Base-by-base conservation (phyloP, 2,888 invertebrate genomes). In the Acronicta leporina region DNA sequence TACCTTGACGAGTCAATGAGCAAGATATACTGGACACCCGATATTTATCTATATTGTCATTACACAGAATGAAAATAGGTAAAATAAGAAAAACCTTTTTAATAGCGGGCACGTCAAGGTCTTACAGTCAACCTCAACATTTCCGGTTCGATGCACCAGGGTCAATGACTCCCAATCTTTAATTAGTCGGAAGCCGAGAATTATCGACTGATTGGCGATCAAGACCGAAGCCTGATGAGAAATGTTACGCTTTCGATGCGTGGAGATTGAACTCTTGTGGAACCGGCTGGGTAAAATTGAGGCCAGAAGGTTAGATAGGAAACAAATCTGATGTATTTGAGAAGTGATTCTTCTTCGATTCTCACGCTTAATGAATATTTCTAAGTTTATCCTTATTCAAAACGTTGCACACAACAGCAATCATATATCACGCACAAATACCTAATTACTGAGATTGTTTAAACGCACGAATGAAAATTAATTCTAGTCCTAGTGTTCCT, bases 181-280 rank as follows among this genome's bases (percentile, higher is more conserved):
- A 68, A 77, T 79, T 79, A 79, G 51, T 79, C 61, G 68, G 68
- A 65, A 74, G 63, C 68, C 53, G 60, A 65, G 60, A 55, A 68
- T 76, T 53, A 61, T 47, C 56, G 56, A 59, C 16, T 53, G 63
- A 75, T 65, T 55, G 44, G 45, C 63, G 71, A 73, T 59, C 44
- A 54, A 47, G 30, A 14, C 52, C 62, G 60, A 50, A 55, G 51
- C 49, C 27, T 71, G 75, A 63, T 74, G 61, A 74, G 57, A 55
- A 63, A 68, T 71, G 49, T 58, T 68, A 59, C 67, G 70, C 61
- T 46, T 60, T 56, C 61, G 30, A 54, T 14, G 59, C 75, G 68
- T 71, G 57, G 74, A 77, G 53, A 71, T 77, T 71, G 55, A 63
- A 63, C 68, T 72, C 41, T 57, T 41, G 25, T 38, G 33, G 14